Percentiles rank a stretch among this genome's conserved stretches.
Conservation (phyloP, 2,113 vertebrate species). For the Calypte anna region DNA sequence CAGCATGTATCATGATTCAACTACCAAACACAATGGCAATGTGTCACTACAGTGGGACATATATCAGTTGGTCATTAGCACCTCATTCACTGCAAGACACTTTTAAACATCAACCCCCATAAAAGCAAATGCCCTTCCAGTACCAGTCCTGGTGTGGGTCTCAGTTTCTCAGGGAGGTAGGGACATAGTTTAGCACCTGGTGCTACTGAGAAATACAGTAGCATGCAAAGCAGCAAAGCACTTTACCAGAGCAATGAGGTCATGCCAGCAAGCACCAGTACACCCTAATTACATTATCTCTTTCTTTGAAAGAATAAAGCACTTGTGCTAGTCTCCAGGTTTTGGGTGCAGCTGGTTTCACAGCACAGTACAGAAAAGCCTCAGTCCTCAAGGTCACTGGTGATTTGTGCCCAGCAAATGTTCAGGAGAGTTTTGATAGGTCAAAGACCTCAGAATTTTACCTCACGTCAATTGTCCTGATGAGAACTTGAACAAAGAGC, state of each 20-base stretch:
- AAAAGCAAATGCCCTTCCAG: not conserved
- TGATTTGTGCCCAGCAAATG: not conserved
- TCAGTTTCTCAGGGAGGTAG: not conserved
- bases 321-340: not conserved
- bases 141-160: not conserved
- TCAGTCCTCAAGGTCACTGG: not conserved
- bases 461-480: not conserved
- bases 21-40: not conserved
- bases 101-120: not conserved
- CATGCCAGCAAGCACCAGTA: not conserved
- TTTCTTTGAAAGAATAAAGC: not conserved
- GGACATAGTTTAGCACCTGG: not conserved
- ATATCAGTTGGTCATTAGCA: not conserved
- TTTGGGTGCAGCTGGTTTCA: not conserved
- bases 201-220: not conserved
- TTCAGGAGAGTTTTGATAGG: not conserved
- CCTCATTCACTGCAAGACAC: not conserved
- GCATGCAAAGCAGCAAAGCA: not conserved
- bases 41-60: not conserved
- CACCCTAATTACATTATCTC: not conserved
- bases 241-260: not conserved
- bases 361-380: not conserved
- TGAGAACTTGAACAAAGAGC: not conserved
- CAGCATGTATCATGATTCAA: not conserved
- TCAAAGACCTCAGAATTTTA: not conserved